Evolutionary conservation across 2,113 vertebrate genomes (phyloP).

Genomic region (Tringa solitaria): DNA sequence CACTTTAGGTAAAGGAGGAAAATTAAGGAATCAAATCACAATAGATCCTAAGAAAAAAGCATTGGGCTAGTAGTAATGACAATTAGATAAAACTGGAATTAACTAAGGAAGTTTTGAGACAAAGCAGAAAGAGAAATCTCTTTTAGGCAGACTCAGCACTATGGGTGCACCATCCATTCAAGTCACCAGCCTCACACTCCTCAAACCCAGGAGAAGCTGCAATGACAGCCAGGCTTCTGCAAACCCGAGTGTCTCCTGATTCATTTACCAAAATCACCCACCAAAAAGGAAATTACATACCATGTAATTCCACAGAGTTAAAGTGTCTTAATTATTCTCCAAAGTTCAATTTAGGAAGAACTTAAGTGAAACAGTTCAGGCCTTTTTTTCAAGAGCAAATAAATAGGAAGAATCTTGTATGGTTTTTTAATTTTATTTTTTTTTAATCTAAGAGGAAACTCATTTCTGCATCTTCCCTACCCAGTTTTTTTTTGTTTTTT

Average conservation of each 20-base stretch:
- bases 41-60: background rate
- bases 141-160: background rate
- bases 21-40: background rate
- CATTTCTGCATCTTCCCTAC: background rate
- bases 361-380: background rate
- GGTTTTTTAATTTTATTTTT: background rate
- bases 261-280: background rate
- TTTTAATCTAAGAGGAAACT: slow-evolving; percentile 37
- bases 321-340: background rate
- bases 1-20: background rate
- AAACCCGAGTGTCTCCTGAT: background rate
- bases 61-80: background rate
- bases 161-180: rapidly evolving
- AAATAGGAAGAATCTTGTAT: background rate
- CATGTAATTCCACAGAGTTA: background rate
- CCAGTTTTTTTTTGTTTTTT: background rate
- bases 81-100: background rate
- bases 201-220: background rate
- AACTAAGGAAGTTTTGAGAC: background rate
- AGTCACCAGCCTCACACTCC: background rate
- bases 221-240: background rate
- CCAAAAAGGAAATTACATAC: background rate
- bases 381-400: background rate
- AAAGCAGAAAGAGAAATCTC: background rate
- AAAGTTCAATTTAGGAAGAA: background rate